These are phyloP conservation scores for Papilio helenus DNA, from an alignment of 1,140 invertebrate species.

Conservation along the genomic window DNA sequence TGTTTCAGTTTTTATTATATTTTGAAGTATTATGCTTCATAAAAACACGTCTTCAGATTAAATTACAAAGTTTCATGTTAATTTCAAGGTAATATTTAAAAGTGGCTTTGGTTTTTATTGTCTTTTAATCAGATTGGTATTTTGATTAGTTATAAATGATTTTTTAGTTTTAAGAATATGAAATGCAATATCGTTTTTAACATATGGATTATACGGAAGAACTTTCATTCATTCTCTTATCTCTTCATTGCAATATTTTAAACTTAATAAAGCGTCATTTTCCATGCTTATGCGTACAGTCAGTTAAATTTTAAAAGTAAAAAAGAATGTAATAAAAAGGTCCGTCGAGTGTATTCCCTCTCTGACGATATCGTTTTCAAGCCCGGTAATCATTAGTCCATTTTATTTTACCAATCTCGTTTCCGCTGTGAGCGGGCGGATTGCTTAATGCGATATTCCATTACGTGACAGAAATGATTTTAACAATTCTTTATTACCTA, in stretches of 20 bases:
- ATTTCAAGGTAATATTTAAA: not conserved
- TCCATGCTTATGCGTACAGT: not conserved
- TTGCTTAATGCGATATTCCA: slow-evolving; percentile 73
- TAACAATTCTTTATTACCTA: slow-evolving; percentile 9
- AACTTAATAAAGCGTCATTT: slow-evolving; percentile 2
- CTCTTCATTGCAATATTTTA: not conserved
- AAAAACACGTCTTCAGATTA: not conserved
- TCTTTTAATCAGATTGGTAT: not conserved
- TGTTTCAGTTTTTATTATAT: not conserved
- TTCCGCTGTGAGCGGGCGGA: slow-evolving; percentile 51
- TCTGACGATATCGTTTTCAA: slow-evolving; percentile 31
- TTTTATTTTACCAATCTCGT: slow-evolving; percentile 63
- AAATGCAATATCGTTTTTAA: not conserved
- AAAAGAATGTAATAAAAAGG: not conserved
- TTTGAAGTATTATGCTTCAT: not conserved
- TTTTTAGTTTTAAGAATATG: not conserved
- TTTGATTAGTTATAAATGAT: not conserved
- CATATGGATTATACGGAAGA: not conserved
- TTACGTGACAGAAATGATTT: slow-evolving; percentile 63
- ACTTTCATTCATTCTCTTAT: not conserved
- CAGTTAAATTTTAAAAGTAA: not conserved
- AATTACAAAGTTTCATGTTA: not conserved
- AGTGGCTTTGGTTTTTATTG: not conserved
- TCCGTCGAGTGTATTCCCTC: slow-evolving; percentile 33
- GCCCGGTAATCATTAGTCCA: slow-evolving; percentile 64